phyloP scores from a whole-genome alignment of 2,888 invertebrate species.

The Cephus nigrinus region DNA sequence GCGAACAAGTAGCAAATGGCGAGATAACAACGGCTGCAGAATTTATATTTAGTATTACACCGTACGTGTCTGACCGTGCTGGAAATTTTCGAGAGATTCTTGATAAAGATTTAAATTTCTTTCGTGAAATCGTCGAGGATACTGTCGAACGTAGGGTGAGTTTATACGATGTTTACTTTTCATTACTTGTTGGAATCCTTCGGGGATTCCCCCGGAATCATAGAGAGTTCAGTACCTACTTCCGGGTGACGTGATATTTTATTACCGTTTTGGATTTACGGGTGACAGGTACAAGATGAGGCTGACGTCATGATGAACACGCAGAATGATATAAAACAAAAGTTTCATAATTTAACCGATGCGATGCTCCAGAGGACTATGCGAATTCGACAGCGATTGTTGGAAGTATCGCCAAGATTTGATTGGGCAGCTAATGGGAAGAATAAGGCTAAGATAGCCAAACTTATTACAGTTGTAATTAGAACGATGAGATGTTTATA shows the following conservation, averaged over 20 bases:
- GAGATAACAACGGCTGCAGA: conserved; percentile 36
- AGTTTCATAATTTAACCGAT: conserved; percentile 33
- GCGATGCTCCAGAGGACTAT: conserved; percentile 34
- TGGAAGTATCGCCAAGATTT: conserved; percentile 39
- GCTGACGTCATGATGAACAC: conserved; percentile 41
- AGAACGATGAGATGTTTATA: background rate
- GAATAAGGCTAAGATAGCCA: conserved; percentile 28
- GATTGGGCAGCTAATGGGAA: conserved; percentile 38
- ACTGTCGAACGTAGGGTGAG: conserved; percentile 36
- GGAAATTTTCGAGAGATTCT: conserved; percentile 30
- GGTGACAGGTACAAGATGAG: conserved; percentile 38
- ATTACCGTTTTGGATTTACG: background rate
- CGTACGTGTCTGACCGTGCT: conserved; percentile 29
- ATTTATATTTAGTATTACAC: conserved; percentile 32
- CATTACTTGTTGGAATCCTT: background rate
- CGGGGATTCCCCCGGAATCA: background rate
- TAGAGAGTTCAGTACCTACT: background rate
- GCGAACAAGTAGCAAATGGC: conserved; percentile 30
- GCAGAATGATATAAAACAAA: conserved; percentile 36
- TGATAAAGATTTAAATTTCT: conserved; percentile 35
- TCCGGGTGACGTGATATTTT: background rate
- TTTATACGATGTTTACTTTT: background rate
- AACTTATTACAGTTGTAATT: conserved; percentile 25
- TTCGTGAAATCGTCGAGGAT: conserved; percentile 40
- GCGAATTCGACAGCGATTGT: conserved; percentile 34